Evolutionary conservation across 2,113 vertebrate species (phyloP), one percentile per base, ranked within the genome.

Genomic region (Gymnocephalus cernua): DNA sequence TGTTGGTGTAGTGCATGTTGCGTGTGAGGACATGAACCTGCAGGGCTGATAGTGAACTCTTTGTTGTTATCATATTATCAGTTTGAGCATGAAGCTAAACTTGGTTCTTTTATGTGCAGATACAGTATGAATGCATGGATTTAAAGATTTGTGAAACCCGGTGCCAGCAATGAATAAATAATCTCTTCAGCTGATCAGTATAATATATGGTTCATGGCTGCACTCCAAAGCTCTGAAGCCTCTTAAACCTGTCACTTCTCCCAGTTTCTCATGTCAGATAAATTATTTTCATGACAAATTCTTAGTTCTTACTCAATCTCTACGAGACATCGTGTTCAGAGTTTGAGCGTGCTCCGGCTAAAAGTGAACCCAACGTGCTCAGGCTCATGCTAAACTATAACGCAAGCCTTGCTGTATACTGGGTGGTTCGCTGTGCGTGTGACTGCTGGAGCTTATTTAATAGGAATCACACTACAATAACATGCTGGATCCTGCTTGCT

Each of bases 381-480:
- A 21, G 65, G n/a, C 77, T 61, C 35, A 27, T 47, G 50, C 35
- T 53, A 41, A 57, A 67, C 44, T 51, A 18, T 27, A 69, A 51
- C 44, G 25, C 12, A 6, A 62, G 25, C 69, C 59, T 53, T 53
- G 62, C 50, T 19, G 75, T n/a, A 18, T 18, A 71, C 18, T 0
- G 54, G 57, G 66, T 2, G 44, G 32, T 32, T 50, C 7, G 32
- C n/a, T 16, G 14, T 58, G 61, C n/a, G 61, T 69, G 61, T 67
- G 74, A 35, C 74, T 13, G 53, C 79, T 59, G 77, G 67, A 74
- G 79, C 88, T 53, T 1, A 61, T 25, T n/a, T 79, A 84, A 84
- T 47, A 71, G 35, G 64, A 84, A 74, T 89, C 85, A 74, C 72
- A 77, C 69, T 57, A 74, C 56, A 78, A 84, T 7, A 89, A 63